phyloP scores from a whole-genome alignment of 2,888 invertebrate species.

The Tupiocoris notatus region DNA sequence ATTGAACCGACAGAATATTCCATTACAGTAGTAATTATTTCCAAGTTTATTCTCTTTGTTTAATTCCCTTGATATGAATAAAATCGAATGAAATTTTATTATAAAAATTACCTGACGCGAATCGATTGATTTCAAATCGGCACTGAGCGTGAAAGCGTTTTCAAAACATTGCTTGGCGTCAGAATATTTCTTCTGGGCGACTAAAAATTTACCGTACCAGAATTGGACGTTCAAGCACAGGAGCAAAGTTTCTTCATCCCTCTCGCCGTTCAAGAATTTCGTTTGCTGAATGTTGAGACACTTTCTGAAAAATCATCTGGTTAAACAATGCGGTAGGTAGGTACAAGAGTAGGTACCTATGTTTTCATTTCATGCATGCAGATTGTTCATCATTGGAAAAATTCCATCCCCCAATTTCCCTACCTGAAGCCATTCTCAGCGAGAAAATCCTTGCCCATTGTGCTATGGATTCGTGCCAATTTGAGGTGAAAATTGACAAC shows the following conservation, averaged over 20 bases:
- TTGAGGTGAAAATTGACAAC: constrained; percentile 56
- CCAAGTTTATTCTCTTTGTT: too few species aligned
- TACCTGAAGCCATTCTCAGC: constrained; percentile 56
- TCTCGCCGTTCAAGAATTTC: constrained; percentile 54
- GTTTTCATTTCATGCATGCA: too few species aligned
- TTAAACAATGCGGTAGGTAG: too few species aligned
- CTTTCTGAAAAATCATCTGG: constrained; percentile 49
- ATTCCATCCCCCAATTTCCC: too few species aligned
- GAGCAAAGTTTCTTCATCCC: constrained; percentile 54
- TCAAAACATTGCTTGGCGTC: constrained; percentile 54
- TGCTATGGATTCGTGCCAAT: constrained; percentile 55
- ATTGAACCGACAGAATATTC: too few species aligned
- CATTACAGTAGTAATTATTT: too few species aligned
- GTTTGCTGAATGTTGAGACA: constrained; percentile 54
- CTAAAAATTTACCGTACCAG: constrained; percentile 57
- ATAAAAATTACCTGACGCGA: constrained; percentile 32
- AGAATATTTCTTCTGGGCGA: constrained; percentile 50
- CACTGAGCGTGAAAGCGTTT: constrained; percentile 54
- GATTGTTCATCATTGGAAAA: too few species aligned
- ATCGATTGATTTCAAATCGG: constrained; percentile 47
- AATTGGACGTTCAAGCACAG: constrained; percentile 56
- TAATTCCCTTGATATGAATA: too few species aligned
- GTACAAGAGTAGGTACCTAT: too few species aligned
- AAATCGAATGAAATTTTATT: too few species aligned
- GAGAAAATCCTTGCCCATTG: constrained; percentile 52